These are phyloP conservation scores for Myripristis murdjan DNA, from an alignment of 2,797 vertebrate genomes.

Conservation along the genomic window DNA sequence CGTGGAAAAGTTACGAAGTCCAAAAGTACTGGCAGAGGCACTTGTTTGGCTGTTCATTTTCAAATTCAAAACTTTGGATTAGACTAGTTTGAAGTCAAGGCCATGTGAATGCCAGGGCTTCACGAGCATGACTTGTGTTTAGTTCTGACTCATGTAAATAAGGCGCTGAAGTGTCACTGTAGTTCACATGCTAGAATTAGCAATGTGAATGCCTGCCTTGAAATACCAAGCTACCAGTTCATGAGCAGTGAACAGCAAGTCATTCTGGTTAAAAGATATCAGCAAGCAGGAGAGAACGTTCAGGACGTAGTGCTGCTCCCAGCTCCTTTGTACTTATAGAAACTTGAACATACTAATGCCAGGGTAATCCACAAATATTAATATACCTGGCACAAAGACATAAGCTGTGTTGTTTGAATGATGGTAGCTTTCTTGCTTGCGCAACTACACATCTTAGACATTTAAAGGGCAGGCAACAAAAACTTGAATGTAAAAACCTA, in stretches of 20 bases:
- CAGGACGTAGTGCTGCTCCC: neutral
- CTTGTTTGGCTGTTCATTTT: neutral
- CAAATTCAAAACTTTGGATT: neutral
- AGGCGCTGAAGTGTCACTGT: slow-evolving; percentile 9
- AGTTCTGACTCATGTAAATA: slow-evolving; percentile 21
- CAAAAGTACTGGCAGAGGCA: neutral
- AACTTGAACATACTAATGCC: neutral
- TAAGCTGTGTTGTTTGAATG: neutral
- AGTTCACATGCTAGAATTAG: neutral
- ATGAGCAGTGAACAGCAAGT: slow-evolving; percentile 21
- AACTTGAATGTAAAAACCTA: neutral
- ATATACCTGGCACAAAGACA: neutral
- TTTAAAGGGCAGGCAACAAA: neutral
- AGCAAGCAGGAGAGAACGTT: neutral
- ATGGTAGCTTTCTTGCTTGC: slow-evolving; percentile 1
- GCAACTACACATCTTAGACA: neutral
- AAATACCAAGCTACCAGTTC: slow-evolving; percentile 48
- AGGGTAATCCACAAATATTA: neutral
- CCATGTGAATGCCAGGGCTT: slow-evolving; percentile 6
- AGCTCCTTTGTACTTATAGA: neutral
- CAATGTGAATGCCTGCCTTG: slow-evolving; percentile 21
- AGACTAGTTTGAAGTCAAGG: slow-evolving; percentile 1
- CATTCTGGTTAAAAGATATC: slow-evolving; percentile 6
- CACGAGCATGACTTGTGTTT: neutral
- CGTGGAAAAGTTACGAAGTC: slow-evolving; percentile 32